These are phyloP conservation scores for Platycheirus albimanus DNA, from an alignment of 2,888 invertebrate genomes.

Conservation along the genomic window DNA sequence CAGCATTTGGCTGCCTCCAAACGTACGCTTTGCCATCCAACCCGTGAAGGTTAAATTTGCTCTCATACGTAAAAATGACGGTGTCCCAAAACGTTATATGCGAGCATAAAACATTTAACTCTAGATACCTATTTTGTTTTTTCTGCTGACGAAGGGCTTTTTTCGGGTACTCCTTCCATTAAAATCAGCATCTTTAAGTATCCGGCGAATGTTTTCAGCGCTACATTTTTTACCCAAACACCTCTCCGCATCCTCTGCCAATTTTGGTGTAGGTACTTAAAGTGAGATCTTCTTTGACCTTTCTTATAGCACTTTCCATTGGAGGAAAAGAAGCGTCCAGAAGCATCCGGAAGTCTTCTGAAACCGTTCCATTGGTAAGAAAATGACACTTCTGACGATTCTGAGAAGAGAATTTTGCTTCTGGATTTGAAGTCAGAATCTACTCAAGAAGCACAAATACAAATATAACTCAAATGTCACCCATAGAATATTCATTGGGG, in stretches of 20 bases:
- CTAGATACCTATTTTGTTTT: conserved; percentile 2
- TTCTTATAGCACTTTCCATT: too few species aligned
- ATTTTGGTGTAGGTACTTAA: background rate
- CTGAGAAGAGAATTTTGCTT: too few species aligned
- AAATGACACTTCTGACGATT: too few species aligned
- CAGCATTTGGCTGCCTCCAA: conserved; percentile 7
- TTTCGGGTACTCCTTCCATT: conserved; percentile 1
- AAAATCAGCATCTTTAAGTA: background rate
- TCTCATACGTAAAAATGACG: background rate
- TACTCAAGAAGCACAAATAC: too few species aligned
- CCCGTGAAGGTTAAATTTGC: background rate
- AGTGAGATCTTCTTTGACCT: background rate
- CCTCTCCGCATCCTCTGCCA: background rate
- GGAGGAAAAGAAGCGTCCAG: too few species aligned
- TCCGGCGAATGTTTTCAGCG: background rate
- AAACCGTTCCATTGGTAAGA: too few species aligned
- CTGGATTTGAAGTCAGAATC: too few species aligned
- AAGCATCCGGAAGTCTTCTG: too few species aligned
- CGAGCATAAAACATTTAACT: background rate
- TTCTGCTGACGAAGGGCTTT: background rate
- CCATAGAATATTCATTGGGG: too few species aligned
- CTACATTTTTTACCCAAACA: background rate
- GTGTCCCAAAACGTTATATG: background rate
- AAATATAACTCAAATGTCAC: too few species aligned
- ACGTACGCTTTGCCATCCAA: conserved; percentile 3